Percentiles rank a stretch among this genome's conserved stretches.
Conservation (phyloP, 2,888 invertebrate genomes). For the Dorcus parallelipipedus region DNA sequence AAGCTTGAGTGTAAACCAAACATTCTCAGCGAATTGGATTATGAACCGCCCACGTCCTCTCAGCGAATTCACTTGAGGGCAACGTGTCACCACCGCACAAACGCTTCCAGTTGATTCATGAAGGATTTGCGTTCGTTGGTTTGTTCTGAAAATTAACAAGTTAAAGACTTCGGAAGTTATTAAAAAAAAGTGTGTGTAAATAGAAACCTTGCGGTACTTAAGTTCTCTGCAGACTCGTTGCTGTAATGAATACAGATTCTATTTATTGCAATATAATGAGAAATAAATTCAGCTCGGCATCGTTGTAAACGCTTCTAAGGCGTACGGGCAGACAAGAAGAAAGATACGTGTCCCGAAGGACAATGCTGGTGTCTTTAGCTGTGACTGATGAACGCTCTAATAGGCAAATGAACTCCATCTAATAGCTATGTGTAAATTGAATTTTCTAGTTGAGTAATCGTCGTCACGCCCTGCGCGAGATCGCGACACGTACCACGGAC, state of each 20-base stretch:
- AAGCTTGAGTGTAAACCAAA: too few species aligned
- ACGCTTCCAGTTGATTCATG: too few species aligned
- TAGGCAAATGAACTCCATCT: slow-evolving; percentile 40
- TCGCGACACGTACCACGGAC: slow-evolving; percentile 1
- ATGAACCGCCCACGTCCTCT: too few species aligned
- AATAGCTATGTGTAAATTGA: slow-evolving; percentile 40
- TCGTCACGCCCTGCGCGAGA: slow-evolving; percentile 30
- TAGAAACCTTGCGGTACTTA: neutral
- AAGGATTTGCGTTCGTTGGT: too few species aligned
- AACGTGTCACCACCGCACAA: too few species aligned
- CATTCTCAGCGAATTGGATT: too few species aligned
- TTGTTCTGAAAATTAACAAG: too few species aligned
- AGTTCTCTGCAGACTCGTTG: neutral
- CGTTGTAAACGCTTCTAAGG: neutral
- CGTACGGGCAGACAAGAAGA: neutral
- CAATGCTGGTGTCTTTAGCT: slow-evolving; percentile 1
- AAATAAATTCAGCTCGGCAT: neutral
- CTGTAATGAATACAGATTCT: neutral
- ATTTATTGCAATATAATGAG: neutral
- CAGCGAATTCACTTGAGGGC: too few species aligned
- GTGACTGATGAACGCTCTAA: slow-evolving; percentile 34
- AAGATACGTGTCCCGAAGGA: neutral
- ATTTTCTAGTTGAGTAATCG: slow-evolving; percentile 42
- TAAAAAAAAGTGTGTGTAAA: too few species aligned
- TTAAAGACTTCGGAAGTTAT: too few species aligned